Conservation (phyloP, 2,113 vertebrate genomes). For the Megaptera novaeangliae region DNA sequence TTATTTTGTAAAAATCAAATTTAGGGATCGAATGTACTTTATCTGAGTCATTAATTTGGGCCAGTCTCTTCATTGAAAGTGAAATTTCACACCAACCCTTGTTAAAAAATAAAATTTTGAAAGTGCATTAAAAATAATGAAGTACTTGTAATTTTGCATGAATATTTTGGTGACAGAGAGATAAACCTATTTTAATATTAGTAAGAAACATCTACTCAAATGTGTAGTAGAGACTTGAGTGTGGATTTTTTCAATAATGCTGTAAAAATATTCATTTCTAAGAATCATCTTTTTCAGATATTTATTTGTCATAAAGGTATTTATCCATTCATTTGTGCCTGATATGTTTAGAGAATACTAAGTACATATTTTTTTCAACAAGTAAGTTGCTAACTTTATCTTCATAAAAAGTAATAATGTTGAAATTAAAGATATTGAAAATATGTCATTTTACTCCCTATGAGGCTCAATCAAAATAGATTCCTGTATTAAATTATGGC, state of each 20-base stretch:
- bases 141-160: background rate
- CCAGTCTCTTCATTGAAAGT: background rate
- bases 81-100: background rate
- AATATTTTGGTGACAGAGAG: background rate
- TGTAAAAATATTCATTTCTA: constrained; percentile 20
- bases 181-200: background rate
- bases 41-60: background rate
- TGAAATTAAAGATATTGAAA: constrained; percentile 14
- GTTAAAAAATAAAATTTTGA: background rate
- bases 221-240: background rate
- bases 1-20: constrained; percentile 34
- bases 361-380: background rate
- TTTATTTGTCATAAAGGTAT: background rate
- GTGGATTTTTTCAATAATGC: background rate
- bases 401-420: background rate
- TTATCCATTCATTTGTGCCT: background rate
- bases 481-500: background rate
- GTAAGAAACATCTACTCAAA: background rate
- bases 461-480: background rate
- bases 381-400: background rate
- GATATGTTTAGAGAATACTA: background rate
- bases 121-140: background rate
- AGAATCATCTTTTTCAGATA: background rate
- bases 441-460: background rate
- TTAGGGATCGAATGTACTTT: background rate